Evolutionary conservation across 2,113 vertebrate species (phyloP).

Genomic region (Muntiacus muntjak): DNA sequence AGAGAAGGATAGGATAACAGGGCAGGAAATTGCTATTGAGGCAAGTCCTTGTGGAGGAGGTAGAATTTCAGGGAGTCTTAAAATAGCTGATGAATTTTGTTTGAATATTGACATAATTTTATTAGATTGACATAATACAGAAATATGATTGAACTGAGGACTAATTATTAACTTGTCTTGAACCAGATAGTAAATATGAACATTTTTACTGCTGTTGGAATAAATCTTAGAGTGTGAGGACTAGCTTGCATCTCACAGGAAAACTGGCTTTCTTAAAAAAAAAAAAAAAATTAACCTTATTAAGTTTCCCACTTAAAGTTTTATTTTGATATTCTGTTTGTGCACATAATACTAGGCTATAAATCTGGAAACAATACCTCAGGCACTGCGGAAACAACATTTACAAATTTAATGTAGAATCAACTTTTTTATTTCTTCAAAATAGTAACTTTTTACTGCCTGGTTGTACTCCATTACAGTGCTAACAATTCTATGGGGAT

Average conservation of each 20-base stretch:
- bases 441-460: conserved; percentile 44
- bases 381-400: neutral
- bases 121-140: neutral
- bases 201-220: neutral
- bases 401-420: conserved; percentile 42
- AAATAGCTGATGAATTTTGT: neutral
- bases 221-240: neutral
- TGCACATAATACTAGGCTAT: neutral
- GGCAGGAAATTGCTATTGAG: neutral
- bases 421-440: neutral
- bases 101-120: conserved; percentile 5
- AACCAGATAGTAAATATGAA: conserved; percentile 1
- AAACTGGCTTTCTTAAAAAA: neutral
- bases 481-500: conserved; percentile 29
- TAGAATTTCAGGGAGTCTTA: neutral
- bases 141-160: neutral
- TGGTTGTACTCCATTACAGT: conserved; percentile 3
- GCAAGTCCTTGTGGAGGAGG: neutral
- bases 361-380: conserved; percentile 23
- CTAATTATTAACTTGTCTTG: conserved; percentile 21
- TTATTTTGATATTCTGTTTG: conserved; percentile 38
- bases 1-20: neutral
- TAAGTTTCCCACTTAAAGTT: conserved; percentile 26
- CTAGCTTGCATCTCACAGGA: neutral
- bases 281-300: neutral